Base-by-base conservation (phyloP, 2,113 vertebrate genomes). In the Saccopteryx leptura region DNA sequence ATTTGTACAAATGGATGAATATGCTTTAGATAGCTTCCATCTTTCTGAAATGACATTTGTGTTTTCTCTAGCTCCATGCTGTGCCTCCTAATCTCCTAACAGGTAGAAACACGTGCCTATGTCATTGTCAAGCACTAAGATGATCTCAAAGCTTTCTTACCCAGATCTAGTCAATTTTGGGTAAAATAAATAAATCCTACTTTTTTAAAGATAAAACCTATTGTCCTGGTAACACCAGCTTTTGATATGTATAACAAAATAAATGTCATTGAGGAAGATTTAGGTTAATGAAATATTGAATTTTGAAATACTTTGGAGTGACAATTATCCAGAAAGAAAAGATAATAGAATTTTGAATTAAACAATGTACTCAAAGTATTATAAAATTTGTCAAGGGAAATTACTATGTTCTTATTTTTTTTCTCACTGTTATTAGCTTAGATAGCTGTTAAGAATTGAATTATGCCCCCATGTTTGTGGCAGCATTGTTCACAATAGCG, bases 1-100 rank as follows among this genome's bases (percentile, higher is more conserved):
- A 72, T 58, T 65, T 50, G 14, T 69, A 84, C 94, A 82, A 69
- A 54, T 17, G 15, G 11, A 46, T 87, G 66, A 69, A 31, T 68
- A 48, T 79, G 10, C 31, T 21, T 90, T 61, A 84, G 18, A 24
- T 0, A 50, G 2, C 60, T 52, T 85, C 14, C 6, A n/a, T 18
- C 19, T 58, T 58, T 33, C 33, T n/a, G 54, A 78, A 50, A 17
- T 48, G 63, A 0, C 2, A 1, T 65, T 61, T 54, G 8, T 8
- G 7, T 58, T n/a, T 33, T 48, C 31, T 46, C 12, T 4, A 15
- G 10, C 26, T 9, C 0, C 2, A 12, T 19, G 4, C 15, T 9
- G 4, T 50, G 10, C 13, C 5, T 71, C 52, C 24, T 15, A 9
- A 14, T 46, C 8, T 12, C 12, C 12, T 4, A 24, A 0, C 5